A percentile compares a stretch with the other conserved stretches of the same genome.
Conservation (phyloP, 2,797 vertebrate genomes). For the Meda fulgida region DNA sequence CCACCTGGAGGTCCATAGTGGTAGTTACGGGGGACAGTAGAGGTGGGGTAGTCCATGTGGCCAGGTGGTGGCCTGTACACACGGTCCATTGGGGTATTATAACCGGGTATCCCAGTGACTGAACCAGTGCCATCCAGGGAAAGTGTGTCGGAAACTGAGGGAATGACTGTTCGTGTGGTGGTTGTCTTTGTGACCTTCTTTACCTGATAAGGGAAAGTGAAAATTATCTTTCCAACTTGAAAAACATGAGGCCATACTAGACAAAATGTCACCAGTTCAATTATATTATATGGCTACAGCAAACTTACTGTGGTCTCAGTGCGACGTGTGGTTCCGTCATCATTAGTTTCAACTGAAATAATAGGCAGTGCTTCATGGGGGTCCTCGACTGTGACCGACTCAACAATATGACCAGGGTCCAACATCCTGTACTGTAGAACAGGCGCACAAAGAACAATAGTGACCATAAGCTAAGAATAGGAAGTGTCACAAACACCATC, state of each 20-base stretch:
- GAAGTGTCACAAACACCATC: slow-evolving; percentile 42
- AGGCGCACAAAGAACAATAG: slow-evolving; percentile 39
- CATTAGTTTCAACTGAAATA: slow-evolving; percentile 86
- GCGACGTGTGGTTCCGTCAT: slow-evolving; percentile 89
- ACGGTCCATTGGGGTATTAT: slow-evolving; percentile 85
- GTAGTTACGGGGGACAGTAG: slow-evolving; percentile 92
- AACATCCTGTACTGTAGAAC: slow-evolving; percentile 86
- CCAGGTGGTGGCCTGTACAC: slow-evolving; percentile 84
- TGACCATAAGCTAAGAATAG: slow-evolving; percentile 27
- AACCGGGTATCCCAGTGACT: slow-evolving; percentile 77
- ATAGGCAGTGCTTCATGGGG: slow-evolving; percentile 83
- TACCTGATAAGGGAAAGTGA: slow-evolving; percentile 74
- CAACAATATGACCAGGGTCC: slow-evolving; percentile 89
- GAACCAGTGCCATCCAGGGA: slow-evolving; percentile 86
- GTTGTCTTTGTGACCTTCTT: slow-evolving; percentile 93
- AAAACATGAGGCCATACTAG: not conserved
- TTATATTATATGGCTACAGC: not conserved
- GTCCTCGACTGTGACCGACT: slow-evolving; percentile 87
- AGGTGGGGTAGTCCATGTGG: slow-evolving; percentile 81
- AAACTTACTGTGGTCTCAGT: slow-evolving; percentile 89
- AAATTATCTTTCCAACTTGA: not conserved
- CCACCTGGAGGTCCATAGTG: slow-evolving; percentile 84
- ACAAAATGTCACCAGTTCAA: not conserved
- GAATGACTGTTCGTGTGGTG: slow-evolving; percentile 88
- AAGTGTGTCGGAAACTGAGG: slow-evolving; percentile 86